Evolutionary conservation across 1,140 invertebrate genomes (phyloP).

Genomic region (Rhizoglyphus robini): DNA sequence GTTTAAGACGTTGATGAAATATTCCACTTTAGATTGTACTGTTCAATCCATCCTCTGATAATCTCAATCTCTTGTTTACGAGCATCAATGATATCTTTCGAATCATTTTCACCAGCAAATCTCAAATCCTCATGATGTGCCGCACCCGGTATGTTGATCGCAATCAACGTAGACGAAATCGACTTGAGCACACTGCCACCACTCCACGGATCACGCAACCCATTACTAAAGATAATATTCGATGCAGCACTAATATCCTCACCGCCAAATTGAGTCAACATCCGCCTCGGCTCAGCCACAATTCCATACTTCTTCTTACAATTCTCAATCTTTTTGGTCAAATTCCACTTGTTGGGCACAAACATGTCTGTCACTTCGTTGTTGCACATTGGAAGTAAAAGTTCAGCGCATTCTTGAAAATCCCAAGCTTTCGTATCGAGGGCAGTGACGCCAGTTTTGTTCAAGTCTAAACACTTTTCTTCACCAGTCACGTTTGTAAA

Average conservation of each 20-base stretch:
- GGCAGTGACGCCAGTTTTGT: no score
- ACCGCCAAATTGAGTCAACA: conserved; percentile 64
- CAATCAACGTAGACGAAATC: conserved; percentile 48
- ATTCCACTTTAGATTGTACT: conserved; percentile 13
- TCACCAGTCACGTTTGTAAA: conserved; percentile 26
- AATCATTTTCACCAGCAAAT: conserved; percentile 50
- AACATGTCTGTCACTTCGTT: conserved; percentile 69
- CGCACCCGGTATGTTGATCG: conserved; percentile 67
- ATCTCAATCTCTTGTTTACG: conserved; percentile 49
- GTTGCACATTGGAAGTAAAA: conserved; percentile 83
- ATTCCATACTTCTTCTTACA: conserved; percentile 58
- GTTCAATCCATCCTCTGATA: conserved; percentile 52
- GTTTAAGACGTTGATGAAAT: no score
- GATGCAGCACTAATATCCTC: conserved; percentile 48
- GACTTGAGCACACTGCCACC: conserved; percentile 64
- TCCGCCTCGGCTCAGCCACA: conserved; percentile 48
- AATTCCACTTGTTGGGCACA: conserved; percentile 57
- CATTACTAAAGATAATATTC: conserved; percentile 83
- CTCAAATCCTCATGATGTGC: conserved; percentile 87
- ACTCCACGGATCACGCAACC: conserved; percentile 81
- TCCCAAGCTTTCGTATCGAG: no score
- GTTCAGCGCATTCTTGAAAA: conserved; percentile 62
- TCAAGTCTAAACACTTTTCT: not conserved
- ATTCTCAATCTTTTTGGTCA: conserved; percentile 44
- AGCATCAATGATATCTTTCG: conserved; percentile 49